Percentiles rank a stretch among this genome's conserved stretches.
Evolutionary conservation across 1,140 invertebrate genomes (phyloP).

Genomic region (Calliphora vicina): DNA sequence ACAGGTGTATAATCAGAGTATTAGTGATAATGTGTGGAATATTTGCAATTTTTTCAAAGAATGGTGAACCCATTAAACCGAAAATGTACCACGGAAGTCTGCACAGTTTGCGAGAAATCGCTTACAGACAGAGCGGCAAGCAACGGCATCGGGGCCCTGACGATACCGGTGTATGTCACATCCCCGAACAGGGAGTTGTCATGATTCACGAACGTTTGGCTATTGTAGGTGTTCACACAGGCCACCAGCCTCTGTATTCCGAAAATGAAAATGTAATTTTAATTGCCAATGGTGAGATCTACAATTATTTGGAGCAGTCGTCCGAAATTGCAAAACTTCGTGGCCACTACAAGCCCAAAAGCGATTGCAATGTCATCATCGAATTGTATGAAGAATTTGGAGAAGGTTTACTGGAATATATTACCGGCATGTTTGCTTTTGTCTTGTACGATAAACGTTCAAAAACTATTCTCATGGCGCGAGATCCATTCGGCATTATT

Average conservation of each 20-base stretch:
- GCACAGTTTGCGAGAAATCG: constrained; percentile 55
- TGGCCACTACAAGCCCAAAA: constrained; percentile 72
- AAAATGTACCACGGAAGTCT: constrained; percentile 44
- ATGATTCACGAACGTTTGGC: constrained; percentile 58
- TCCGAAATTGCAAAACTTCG: constrained; percentile 53
- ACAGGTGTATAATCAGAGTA: not conserved
- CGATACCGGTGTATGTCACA: constrained; percentile 51
- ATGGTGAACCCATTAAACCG: constrained; percentile 46
- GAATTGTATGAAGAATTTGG: constrained; percentile 75
- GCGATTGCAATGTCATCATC: constrained; percentile 80
- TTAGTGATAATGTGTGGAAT: constrained; percentile 58
- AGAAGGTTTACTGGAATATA: constrained; percentile 68
- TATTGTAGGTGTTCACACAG: constrained; percentile 51
- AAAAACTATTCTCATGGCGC: constrained; percentile 74
- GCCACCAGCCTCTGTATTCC: constrained; percentile 59
- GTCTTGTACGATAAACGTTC: constrained; percentile 79
- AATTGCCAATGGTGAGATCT: constrained; percentile 61
- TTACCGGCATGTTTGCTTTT: constrained; percentile 89
- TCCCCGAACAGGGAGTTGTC: constrained; percentile 52
- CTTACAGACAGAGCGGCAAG: constrained; percentile 56
- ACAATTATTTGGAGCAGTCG: constrained; percentile 58
- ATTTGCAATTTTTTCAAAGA: constrained; percentile 58
- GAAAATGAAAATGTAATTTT: constrained; percentile 51
- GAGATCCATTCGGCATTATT: constrained; percentile 89
- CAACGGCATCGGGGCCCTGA: constrained; percentile 61